These are phyloP conservation scores for Papilio elwesi DNA, from an alignment of 2,888 invertebrate genomes.

Conservation along the genomic window DNA sequence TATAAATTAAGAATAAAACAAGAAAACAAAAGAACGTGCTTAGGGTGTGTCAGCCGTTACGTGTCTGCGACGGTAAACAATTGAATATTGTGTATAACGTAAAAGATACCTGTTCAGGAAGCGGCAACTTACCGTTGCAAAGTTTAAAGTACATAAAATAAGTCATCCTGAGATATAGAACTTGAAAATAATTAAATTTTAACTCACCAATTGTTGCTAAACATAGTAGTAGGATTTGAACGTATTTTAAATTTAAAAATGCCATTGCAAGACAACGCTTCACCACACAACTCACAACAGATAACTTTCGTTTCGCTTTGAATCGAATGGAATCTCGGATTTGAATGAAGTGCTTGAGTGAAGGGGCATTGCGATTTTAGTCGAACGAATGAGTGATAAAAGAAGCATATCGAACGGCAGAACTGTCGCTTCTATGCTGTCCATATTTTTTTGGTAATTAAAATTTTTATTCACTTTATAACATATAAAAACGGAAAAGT, in stretches of 20 bases:
- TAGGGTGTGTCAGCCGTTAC: constrained; percentile 40
- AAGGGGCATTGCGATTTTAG: background rate
- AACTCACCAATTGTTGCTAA: constrained; percentile 61
- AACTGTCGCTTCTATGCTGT: too few relatives aligned
- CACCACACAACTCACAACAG: constrained; percentile 49
- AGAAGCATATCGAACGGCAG: too few relatives aligned
- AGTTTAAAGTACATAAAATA: constrained; percentile 13
- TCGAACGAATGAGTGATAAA: background rate
- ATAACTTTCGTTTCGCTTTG: constrained; percentile 41
- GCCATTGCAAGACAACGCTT: constrained; percentile 56
- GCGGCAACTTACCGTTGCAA: constrained; percentile 12
- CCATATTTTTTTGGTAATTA: too few relatives aligned
- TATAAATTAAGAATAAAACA: background rate
- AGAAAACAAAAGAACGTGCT: constrained; percentile 39
- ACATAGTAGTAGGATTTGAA: constrained; percentile 56
- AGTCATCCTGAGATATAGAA: background rate
- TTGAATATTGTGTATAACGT: constrained; percentile 25
- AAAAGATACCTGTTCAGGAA: constrained; percentile 29
- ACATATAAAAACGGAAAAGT: too few relatives aligned
- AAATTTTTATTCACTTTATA: too few relatives aligned
- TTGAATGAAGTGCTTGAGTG: constrained; percentile 4
- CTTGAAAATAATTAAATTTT: constrained; percentile 39
- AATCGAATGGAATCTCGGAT: constrained; percentile 40
- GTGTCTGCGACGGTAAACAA: constrained; percentile 35
- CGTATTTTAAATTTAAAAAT: constrained; percentile 54